Evolutionary conservation across 2,113 vertebrate genomes (phyloP).

Genomic region (Calidris pugnax): DNA sequence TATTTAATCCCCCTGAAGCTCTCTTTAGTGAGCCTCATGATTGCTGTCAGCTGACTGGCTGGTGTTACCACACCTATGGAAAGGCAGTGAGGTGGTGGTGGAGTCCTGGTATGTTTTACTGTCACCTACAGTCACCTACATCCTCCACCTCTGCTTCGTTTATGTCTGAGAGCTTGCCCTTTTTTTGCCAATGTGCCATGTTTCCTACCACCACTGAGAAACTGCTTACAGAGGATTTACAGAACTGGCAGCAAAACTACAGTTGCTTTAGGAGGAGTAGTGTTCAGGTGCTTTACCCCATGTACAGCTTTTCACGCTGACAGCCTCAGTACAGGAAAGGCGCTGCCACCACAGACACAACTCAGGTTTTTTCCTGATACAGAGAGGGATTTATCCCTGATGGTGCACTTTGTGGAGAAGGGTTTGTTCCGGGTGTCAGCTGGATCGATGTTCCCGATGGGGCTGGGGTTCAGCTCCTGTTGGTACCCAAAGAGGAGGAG

Average conservation of each 20-base stretch:
- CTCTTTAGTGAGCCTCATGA: neutral
- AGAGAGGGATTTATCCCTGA: neutral
- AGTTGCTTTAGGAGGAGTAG: neutral
- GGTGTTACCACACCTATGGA: neutral
- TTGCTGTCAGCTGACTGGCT: neutral
- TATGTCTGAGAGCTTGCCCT: neutral
- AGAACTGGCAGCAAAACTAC: neutral
- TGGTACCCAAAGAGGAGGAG: neutral
- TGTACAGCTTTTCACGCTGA: neutral
- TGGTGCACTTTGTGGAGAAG: neutral
- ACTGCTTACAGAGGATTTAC: neutral
- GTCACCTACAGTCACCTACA: fast-evolving
- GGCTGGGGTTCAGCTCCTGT: neutral
- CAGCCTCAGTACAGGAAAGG: neutral
- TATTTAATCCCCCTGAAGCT: neutral
- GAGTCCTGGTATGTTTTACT: neutral
- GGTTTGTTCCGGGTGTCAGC: neutral
- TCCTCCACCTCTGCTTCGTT: fast-evolving
- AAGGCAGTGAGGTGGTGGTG: neutral
- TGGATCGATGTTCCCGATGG: neutral
- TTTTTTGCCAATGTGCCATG: fast-evolving
- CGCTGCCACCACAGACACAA: neutral
- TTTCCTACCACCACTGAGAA: neutral
- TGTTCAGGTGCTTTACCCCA: neutral
- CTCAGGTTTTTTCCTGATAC: neutral